These are phyloP conservation scores for Xiphophorus couchianus DNA, from an alignment of 2,113 vertebrate genomes.

Conservation along the genomic window DNA sequence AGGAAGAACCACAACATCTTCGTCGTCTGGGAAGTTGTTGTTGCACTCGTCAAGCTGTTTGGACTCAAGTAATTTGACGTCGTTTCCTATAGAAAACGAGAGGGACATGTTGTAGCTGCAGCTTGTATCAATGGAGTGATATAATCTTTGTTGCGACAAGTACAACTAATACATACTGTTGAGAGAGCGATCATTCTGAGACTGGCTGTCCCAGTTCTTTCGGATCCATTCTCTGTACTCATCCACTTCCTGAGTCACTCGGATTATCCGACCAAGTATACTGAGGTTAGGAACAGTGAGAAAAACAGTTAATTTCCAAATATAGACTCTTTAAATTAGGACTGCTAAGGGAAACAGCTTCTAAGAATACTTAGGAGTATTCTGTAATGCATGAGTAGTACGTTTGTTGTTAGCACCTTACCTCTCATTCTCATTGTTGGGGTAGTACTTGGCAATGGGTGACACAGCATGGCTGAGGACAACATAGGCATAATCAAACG, in stretches of 20 bases:
- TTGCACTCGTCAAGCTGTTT: conserved; percentile 95
- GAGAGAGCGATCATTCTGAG: conserved; percentile 83
- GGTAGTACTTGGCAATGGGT: conserved; percentile 94
- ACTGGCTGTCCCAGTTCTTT: conserved; percentile 87
- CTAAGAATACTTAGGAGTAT: background rate
- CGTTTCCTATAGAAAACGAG: conserved; percentile 84
- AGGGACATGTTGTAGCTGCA: background rate
- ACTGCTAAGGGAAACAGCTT: background rate
- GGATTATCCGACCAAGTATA: conserved; percentile 95
- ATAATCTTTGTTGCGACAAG: background rate
- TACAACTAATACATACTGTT: conserved; percentile 80
- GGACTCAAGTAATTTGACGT: conserved; percentile 89
- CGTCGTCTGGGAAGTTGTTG: conserved; percentile 88
- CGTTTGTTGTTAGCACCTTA: conserved; percentile 62
- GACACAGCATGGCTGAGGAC: conserved; percentile 95
- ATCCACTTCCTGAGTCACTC: conserved; percentile 94
- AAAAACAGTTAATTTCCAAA: background rate
- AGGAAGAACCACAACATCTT: conserved; percentile 79
- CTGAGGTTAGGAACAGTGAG: conserved; percentile 68
- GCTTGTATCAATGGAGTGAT: background rate
- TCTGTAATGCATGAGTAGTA: too few species aligned
- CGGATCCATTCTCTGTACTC: conserved; percentile 97
- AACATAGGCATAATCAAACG: conserved; percentile 96
- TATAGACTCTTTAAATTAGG: too few species aligned
- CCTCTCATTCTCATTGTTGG: conserved; percentile 96